Conservation (phyloP, 2,888 invertebrate genomes). For the Cylindroiulus punctatus region DNA sequence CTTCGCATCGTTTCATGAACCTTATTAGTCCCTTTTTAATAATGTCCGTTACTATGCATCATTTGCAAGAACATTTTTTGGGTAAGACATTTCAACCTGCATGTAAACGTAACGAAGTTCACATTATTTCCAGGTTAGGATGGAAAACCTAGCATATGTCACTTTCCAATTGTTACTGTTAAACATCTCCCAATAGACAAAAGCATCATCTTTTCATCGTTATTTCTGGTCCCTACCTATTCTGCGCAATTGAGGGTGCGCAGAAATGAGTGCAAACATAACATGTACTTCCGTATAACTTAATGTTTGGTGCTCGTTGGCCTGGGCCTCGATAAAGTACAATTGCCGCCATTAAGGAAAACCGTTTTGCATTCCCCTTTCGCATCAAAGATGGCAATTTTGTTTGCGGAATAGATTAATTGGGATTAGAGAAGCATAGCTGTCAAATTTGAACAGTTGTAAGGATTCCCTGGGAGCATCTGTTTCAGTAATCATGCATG, state of each 20-base stretch:
- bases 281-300: neutral
- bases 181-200: neutral
- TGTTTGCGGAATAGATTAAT: conserved; percentile 45
- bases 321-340: conserved; percentile 14
- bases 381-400: conserved; percentile 44
- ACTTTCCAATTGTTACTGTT: neutral
- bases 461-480: conserved; percentile 36
- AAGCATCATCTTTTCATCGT: neutral
- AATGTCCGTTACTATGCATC: no score
- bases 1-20: no score
- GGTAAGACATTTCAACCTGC: no score
- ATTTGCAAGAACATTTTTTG: no score
- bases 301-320: conserved; percentile 8
- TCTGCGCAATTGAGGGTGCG: neutral
- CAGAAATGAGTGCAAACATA: neutral
- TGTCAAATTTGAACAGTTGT: conserved; percentile 47
- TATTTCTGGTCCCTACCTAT: neutral
- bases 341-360: conserved; percentile 7
- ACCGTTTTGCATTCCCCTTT: conserved; percentile 35
- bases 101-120: no score
- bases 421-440: conserved; percentile 40
- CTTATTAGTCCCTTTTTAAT: no score
- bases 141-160: no score
- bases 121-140: neutral
- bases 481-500: conserved; percentile 47